Base-by-base conservation (phyloP, 2,888 invertebrate genomes). In the Nymphalis c-album region DNA sequence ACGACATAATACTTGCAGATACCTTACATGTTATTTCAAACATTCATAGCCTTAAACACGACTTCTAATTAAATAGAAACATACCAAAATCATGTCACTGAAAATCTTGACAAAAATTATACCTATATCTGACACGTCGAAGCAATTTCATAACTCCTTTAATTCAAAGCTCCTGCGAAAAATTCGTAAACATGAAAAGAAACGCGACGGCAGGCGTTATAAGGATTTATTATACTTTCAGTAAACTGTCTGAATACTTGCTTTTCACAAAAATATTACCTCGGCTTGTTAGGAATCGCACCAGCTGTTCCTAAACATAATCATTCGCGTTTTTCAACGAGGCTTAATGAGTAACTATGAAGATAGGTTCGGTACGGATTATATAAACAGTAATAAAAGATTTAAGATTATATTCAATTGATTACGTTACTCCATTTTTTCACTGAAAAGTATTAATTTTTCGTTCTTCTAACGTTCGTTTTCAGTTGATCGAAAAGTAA, bases 221-320 rank as follows among this genome's bases (percentile, higher is more conserved):
- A 60, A 60, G 60, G 69, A 67, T 64, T 69, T 63, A 67, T 63
- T 55, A 62, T 53, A 58, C 35, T 51, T 60, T 60, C 63, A n/a
- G 48, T 59, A 47, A 60, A 26, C 53, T 46, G 46, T 18, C 53
- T 53, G 35, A 20, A 26, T 53, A 35, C 13, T 20, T 26, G 31
- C 60, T 45, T 60, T 63, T 46, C 63, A 46, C 51, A 50, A 22
- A 69, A 67, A 67, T 58, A 60, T 60, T 46, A 63, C 69, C 50
- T 57, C 67, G 58, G 63, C 51, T 66, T 63, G 35, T 35, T 47
- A 22, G 59, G 55, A 60, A 61, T 61, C 63, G 35, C 31, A 62
- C 47, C 60, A 58, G 63, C 60, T 60, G 55, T 50, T 31, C 55
- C 46, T 60, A 60, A 46, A 48, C 16, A 22, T 57, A 48, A 60